A percentile compares a stretch with the other conserved stretches of the same genome.
Conservation (phyloP, 2,113 vertebrate species). For the Hoplias malabaricus region DNA sequence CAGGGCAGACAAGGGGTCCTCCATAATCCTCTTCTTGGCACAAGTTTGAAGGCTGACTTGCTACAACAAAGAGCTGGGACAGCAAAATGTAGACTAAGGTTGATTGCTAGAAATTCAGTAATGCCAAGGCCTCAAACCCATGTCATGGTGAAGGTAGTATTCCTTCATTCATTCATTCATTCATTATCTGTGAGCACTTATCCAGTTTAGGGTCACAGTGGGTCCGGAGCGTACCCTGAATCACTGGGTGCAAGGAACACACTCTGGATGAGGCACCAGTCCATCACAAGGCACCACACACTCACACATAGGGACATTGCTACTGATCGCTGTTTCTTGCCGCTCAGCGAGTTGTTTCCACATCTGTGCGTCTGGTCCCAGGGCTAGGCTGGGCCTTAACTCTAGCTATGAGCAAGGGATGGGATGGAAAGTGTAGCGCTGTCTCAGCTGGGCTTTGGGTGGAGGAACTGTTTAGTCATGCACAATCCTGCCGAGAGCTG, state of each 20-base stretch:
- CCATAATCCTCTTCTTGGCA: background rate
- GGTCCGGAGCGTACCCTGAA: too few relatives aligned
- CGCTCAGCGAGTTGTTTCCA: too few relatives aligned
- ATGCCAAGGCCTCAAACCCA: too few relatives aligned
- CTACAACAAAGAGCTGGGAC: background rate
- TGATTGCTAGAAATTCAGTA: background rate
- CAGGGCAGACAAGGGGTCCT: background rate
- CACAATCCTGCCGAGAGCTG: constrained; percentile 11
- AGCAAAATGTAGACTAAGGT: background rate
- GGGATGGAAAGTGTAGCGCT: constrained; percentile 16
- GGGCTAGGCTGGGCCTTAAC: background rate
- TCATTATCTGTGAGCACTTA: too few relatives aligned
- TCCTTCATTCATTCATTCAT: too few relatives aligned
- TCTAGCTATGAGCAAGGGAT: background rate
- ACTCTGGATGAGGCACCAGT: too few relatives aligned
- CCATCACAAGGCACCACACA: too few relatives aligned
- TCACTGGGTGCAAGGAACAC: too few relatives aligned
- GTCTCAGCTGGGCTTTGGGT: constrained; percentile 7
- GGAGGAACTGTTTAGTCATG: constrained; percentile 39
- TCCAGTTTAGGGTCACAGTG: too few relatives aligned
- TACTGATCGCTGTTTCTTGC: too few relatives aligned
- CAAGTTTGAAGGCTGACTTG: background rate
- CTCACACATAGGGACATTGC: too few relatives aligned
- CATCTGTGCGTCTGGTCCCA: background rate
- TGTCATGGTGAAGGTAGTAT: too few relatives aligned